Evolutionary conservation across 2,113 vertebrate genomes (phyloP), one percentile per base, ranked within the genome.

Genomic region (Prochilodus magdalenae): DNA sequence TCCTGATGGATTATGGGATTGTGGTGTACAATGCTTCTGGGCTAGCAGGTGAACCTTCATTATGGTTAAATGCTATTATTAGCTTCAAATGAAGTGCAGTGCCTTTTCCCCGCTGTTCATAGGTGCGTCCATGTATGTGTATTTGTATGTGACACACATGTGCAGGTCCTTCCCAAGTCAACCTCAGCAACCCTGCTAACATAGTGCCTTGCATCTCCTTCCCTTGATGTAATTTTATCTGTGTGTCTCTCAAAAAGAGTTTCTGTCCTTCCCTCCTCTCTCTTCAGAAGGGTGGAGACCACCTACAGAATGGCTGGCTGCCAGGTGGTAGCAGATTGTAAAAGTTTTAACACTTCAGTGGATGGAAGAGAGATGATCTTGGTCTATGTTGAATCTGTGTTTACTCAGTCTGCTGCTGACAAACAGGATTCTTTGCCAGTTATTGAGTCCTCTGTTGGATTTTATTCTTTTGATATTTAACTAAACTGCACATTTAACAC

Each of bases 41-140:
- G 55, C 80, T 49, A 62, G 70, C 29, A 65, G 65, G 77, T 30
- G 13, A 74, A 60, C 62, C 62, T 74, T 75, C 36, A 70, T 81
- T 3, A 26, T 44, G 36, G 81, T 87, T 88, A 67, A 78, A 26
- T 27, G 1, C 67, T 49, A 49, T 60, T 36, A 33, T 53, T 24
- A 73, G 73, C 55, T 75, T 79, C 57, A 18, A 40, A 14, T 30
- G 29, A 87, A 83, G 86, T 84, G 60, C 85, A 87, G 85, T 92
- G 88, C 92, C 85, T 91, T 88, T 86, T 71, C 49, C 27, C 49
- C 71, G 26, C 53, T 70, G 51, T 59, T 79, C 53, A 5, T 76
- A 73, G 53, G 30, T 33, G 27, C 15, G 63, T 53, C 29, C 29
- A 3, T 75, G 66, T 80, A 27, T 60, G 3, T 60, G 29, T 16